phyloP scores from a whole-genome alignment of 2,888 invertebrate species.

The Agriotes lineatus region DNA sequence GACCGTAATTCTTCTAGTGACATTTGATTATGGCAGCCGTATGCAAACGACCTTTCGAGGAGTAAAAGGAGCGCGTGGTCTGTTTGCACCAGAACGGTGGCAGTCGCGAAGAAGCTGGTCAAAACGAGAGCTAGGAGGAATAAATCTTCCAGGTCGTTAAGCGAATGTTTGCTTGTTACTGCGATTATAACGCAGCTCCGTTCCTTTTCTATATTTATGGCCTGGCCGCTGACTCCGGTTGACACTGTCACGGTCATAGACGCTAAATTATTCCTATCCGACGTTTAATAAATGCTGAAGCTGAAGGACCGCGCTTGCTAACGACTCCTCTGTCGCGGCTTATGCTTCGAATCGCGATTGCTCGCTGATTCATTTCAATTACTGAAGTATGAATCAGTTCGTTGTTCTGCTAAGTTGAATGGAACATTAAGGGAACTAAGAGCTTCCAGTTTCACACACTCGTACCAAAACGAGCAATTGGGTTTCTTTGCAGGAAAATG shows the following conservation, averaged over 20 bases:
- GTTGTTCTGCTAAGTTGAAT: background rate
- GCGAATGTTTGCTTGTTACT: slow-evolving; percentile 26
- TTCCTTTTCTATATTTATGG: slow-evolving; percentile 33
- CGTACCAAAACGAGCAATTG: no score
- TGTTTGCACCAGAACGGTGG: background rate
- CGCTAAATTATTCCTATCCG: slow-evolving; percentile 37
- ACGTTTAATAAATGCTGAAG: slow-evolving; percentile 7
- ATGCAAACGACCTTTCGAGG: slow-evolving; percentile 10
- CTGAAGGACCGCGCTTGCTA: background rate
- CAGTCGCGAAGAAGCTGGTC: background rate
- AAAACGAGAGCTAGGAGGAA: background rate
- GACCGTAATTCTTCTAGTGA: background rate
- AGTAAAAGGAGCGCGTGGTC: slow-evolving; percentile 9
- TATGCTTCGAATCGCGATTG: background rate
- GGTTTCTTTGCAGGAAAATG: no score
- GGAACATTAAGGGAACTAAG: no score
- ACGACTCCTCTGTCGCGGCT: background rate
- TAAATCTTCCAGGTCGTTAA: slow-evolving; percentile 3
- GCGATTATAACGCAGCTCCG: slow-evolving; percentile 25
- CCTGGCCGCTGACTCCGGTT: slow-evolving; percentile 37
- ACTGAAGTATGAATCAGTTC: background rate
- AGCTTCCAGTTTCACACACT: no score
- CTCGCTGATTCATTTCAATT: background rate
- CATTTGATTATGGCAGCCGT: background rate
- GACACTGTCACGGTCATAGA: slow-evolving; percentile 43